Evolutionary conservation across 2,888 invertebrate species (phyloP), one percentile per base, ranked within the genome.

Genomic region (Apotomis turbidana): DNA sequence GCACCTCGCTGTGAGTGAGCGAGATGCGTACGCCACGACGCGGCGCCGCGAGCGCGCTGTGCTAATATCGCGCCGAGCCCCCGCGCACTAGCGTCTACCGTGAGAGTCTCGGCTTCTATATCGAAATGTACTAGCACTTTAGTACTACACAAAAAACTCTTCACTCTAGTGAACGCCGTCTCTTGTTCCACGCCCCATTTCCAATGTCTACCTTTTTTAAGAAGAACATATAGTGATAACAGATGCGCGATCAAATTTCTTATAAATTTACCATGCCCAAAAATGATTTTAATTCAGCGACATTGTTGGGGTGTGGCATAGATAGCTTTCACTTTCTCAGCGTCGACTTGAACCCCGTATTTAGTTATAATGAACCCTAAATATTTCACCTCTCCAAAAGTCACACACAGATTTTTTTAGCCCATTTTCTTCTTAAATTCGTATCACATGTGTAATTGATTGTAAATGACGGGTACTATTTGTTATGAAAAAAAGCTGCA

Each of bases 191-290:
- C 12, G 12, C 38, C n/a, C 36, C 58, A 58, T 38, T 36, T 38
- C 58, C 58, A 58, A 58, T 58, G 58, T 10, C n/a, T 58, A 36
- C 58, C 58, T 38, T 58, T 58, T 12, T 58, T 58, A 36, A 58
- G 36, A 36, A 58, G 58, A 27, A 10, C 58, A 15, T 54, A 54
- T 0, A 63, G 54, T 4, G 63, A 54, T 13, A 54, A 41, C 41
- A 63, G 10, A 38, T 54, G 13, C 8, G 41, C 12, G 15, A 8
- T 13, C 13, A 54, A 6, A 15, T 4, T 63, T 63, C 41, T 54
- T 63, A 54, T 9, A 41, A 54, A 54, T 63, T 63, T 10, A 63
- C 63, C 63, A 52, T 63, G 4, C 41, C 41, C 41, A 63, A 41
- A 54, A 63, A 54, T 4, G 54, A n/a, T n/a, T n/a, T n/a, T n/a